These are phyloP conservation scores for Busseola fusca DNA, from an alignment of 2,888 invertebrate genomes.

Conservation along the genomic window DNA sequence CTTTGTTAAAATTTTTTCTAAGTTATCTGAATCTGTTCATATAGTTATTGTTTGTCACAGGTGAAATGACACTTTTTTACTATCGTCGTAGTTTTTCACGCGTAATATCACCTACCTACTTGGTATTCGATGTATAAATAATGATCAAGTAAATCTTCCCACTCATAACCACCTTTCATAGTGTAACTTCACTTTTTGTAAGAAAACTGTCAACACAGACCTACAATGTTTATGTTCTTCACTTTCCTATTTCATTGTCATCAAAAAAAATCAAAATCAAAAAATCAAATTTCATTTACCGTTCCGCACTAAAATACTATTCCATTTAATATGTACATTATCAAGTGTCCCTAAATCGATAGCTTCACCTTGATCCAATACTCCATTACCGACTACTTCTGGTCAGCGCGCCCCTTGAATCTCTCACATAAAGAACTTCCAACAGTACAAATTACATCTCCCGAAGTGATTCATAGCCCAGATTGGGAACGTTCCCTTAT, in stretches of 20 bases:
- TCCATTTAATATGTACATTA: slow-evolving; percentile 1
- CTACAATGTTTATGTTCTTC: slow-evolving; percentile 1
- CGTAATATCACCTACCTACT: background rate
- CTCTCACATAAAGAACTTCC: slow-evolving; percentile 43
- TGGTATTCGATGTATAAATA: too few species aligned
- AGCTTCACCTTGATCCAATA: slow-evolving; percentile 11
- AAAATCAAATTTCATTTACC: background rate
- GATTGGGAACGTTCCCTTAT: slow-evolving; percentile 46
- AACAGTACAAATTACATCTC: slow-evolving; percentile 58
- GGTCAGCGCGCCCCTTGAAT: slow-evolving; percentile 34
- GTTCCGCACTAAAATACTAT: background rate
- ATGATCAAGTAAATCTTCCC: background rate
- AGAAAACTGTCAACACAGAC: background rate
- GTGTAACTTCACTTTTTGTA: background rate
- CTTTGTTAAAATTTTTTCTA: too few species aligned
- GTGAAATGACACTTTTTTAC: too few species aligned
- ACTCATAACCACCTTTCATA: background rate
- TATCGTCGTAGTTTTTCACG: background rate
- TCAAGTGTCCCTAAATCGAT: slow-evolving; percentile 6
- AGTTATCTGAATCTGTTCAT: too few species aligned
- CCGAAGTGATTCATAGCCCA: slow-evolving; percentile 50
- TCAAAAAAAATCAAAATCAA: too few species aligned
- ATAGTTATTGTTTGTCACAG: too few species aligned
- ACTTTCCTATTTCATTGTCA: background rate
- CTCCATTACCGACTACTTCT: slow-evolving; percentile 17